Evolutionary conservation across 2,797 vertebrate species (phyloP).

Genomic region (Chelidonichthys spinosus): DNA sequence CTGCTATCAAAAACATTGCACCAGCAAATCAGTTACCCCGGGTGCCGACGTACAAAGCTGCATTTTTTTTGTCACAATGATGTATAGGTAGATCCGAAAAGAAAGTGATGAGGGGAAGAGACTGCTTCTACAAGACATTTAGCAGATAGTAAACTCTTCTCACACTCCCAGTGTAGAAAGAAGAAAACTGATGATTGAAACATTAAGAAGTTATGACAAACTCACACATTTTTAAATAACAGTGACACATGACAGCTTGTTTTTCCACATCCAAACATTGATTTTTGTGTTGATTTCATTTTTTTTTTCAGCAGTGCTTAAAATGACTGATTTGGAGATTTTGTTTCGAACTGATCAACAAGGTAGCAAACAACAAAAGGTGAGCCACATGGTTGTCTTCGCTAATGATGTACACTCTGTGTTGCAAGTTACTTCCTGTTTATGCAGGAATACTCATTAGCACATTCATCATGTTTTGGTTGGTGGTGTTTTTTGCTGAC

Average conservation of each 20-base stretch:
- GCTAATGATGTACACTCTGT: slow-evolving; percentile 29
- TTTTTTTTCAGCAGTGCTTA: slow-evolving; percentile 10
- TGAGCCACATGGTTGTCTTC: neutral
- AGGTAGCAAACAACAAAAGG: slow-evolving; percentile 16
- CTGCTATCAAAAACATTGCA: slow-evolving; percentile 20
- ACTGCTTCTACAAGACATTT: slow-evolving; percentile 1
- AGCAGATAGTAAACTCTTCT: slow-evolving; percentile 5
- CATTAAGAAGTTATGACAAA: slow-evolving; percentile 15
- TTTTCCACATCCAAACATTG: slow-evolving; percentile 4
- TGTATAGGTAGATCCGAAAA: slow-evolving; percentile 28
- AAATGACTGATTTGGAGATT: slow-evolving; percentile 19
- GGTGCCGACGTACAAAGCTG: slow-evolving; percentile 8
- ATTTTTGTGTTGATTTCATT: slow-evolving; percentile 30
- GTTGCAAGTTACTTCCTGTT: slow-evolving; percentile 24
- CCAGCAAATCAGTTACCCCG: slow-evolving; percentile 13
- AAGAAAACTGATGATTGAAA: slow-evolving; percentile 17
- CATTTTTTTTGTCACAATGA: slow-evolving; percentile 29
- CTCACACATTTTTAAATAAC: slow-evolving; percentile 9
- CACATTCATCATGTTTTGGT: slow-evolving; percentile 16
- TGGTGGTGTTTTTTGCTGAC: slow-evolving; percentile 6
- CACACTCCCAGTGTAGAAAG: slow-evolving; percentile 4
- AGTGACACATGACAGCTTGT: neutral
- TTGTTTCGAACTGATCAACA: neutral
- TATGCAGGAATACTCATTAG: slow-evolving; percentile 39
- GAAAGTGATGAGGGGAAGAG: slow-evolving; percentile 15